Evolutionary conservation across 2,888 invertebrate genomes (phyloP).

Genomic region (Bembecia ichneumoniformis): DNA sequence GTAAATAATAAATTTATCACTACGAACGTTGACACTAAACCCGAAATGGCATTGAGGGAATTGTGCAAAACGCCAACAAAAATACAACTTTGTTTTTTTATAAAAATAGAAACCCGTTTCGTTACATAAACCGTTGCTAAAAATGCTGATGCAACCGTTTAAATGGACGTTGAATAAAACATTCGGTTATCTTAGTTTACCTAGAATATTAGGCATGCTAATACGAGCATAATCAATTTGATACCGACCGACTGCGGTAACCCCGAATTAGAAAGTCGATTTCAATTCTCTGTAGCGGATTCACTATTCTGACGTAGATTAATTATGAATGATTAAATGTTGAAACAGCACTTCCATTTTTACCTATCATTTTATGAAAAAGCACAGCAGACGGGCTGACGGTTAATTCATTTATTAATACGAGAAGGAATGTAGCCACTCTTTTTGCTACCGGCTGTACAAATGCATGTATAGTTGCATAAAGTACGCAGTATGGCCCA

Average conservation of each 20-base stretch:
- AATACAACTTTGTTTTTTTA: background rate
- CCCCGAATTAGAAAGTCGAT: slow-evolving; percentile 11
- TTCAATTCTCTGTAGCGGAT: slow-evolving; percentile 16
- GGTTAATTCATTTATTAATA: too few relatives aligned
- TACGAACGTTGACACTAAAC: background rate
- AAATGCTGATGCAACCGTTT: slow-evolving; percentile 16
- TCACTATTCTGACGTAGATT: slow-evolving; percentile 6
- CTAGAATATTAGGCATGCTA: slow-evolving; percentile 24
- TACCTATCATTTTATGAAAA: too few relatives aligned
- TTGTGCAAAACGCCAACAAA: background rate
- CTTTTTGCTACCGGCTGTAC: too few relatives aligned
- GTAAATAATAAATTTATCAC: background rate
- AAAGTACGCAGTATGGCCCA: too few relatives aligned
- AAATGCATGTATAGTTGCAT: too few relatives aligned
- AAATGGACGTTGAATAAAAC: slow-evolving; percentile 13
- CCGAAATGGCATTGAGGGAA: background rate
- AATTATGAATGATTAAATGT: background rate
- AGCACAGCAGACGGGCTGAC: too few relatives aligned
- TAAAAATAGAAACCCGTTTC: background rate
- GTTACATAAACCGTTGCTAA: slow-evolving; percentile 19
- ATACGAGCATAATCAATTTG: slow-evolving; percentile 13
- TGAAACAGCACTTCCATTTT: too few relatives aligned
- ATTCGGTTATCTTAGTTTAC: slow-evolving; percentile 17
- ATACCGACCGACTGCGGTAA: slow-evolving; percentile 4
- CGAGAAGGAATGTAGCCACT: too few relatives aligned